These are phyloP conservation scores for Euglossa dilemma DNA, from an alignment of 1,140 invertebrate genomes.

Conservation along the genomic window DNA sequence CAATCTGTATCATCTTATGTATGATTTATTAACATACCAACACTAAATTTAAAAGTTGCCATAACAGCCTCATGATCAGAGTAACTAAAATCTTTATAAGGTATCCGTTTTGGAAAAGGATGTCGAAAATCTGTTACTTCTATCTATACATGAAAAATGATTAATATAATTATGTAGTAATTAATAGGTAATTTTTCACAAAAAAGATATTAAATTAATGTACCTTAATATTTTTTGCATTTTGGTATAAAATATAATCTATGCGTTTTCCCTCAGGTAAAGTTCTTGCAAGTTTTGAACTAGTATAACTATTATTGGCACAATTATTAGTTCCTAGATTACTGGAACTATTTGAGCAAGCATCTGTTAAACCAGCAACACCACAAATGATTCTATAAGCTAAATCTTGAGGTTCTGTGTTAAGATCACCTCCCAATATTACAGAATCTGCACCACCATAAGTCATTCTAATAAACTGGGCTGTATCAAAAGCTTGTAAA, in stretches of 20 bases:
- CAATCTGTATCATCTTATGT: background rate
- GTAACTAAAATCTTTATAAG: constrained; percentile 88
- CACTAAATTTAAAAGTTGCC: constrained; percentile 83
- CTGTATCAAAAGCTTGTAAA: constrained; percentile 96
- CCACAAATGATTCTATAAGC: constrained; percentile 87
- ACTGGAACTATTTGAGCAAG: constrained; percentile 73
- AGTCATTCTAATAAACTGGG: constrained; percentile 95
- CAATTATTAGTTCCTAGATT: constrained; percentile 89
- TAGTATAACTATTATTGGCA: constrained; percentile 92
- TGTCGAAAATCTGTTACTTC: constrained; percentile 86
- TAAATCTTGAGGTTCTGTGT: constrained; percentile 93
- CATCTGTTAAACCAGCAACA: constrained; percentile 79
- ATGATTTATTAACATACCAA: constrained; percentile 70
- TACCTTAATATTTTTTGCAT: constrained; percentile 83
- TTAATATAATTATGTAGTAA: background rate
- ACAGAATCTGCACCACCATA: constrained; percentile 89
- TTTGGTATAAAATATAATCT: constrained; percentile 93
- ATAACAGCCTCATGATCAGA: constrained; percentile 96
- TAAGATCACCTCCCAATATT: constrained; percentile 96
- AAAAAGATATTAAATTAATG: constrained; percentile 43
- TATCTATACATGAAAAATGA: constrained; percentile 79
- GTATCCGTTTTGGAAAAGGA: constrained; percentile 89
- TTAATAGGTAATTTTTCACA: background rate
- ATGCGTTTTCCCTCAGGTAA: constrained; percentile 92
- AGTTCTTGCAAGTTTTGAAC: constrained; percentile 80